Evolutionary conservation across 2,797 vertebrate genomes (phyloP).

Genomic region (Morelia viridis): DNA sequence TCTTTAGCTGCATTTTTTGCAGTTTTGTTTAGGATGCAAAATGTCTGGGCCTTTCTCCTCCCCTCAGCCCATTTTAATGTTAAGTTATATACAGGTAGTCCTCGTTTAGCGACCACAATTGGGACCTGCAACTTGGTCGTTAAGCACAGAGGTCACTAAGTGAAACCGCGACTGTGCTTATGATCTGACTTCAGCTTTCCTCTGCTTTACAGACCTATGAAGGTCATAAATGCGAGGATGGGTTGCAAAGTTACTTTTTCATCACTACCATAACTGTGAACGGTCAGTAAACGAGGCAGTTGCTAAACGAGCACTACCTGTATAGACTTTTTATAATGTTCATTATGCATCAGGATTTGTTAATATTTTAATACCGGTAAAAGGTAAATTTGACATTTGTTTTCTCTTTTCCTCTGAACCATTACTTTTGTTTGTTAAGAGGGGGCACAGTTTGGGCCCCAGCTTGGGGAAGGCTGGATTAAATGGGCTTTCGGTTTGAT

Average conservation of each 20-base stretch:
- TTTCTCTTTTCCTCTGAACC: neutral
- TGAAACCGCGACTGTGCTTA: neutral
- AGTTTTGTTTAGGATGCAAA: neutral
- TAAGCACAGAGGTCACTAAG: accelerated
- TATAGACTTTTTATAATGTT: neutral
- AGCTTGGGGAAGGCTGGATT: neutral
- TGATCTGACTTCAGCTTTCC: neutral
- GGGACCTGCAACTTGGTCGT: neutral
- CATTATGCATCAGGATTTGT: neutral
- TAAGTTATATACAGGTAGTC: neutral
- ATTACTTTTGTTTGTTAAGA: neutral
- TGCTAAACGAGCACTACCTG: neutral
- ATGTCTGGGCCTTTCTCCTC: neutral
- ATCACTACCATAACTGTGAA: neutral
- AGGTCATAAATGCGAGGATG: neutral
- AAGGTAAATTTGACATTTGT: neutral
- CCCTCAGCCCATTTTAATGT: neutral
- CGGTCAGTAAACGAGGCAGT: neutral
- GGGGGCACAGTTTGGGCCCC: neutral
- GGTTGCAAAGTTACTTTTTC: neutral
- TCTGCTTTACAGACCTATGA: neutral
- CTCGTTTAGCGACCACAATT: neutral
- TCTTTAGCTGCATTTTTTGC: neutral
- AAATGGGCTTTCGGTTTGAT: neutral
- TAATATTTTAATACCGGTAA: neutral